These are phyloP conservation scores for Drymodes brunneopygia DNA, from an alignment of 2,113 vertebrate species.

Conservation along the genomic window DNA sequence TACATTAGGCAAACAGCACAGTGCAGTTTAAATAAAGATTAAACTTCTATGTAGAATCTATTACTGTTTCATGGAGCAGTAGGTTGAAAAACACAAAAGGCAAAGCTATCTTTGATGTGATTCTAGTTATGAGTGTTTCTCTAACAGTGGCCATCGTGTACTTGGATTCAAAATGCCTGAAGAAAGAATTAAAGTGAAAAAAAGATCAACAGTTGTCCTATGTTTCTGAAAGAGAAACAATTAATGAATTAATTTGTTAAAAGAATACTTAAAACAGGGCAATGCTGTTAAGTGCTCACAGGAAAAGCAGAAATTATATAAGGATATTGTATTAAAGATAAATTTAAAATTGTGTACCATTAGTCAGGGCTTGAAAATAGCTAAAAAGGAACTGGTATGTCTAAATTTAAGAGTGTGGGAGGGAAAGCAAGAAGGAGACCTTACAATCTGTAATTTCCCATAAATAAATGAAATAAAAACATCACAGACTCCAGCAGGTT, in stretches of 20 bases:
- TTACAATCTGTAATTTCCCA: neutral
- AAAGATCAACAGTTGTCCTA: neutral
- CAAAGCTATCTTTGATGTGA: neutral
- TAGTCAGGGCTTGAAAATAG: neutral
- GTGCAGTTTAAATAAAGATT: neutral
- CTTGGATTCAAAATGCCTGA: neutral
- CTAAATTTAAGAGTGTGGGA: neutral
- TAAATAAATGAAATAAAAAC: neutral
- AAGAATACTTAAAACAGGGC: neutral
- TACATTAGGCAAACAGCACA: neutral
- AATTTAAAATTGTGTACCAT: neutral
- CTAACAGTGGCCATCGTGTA: neutral
- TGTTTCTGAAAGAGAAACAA: neutral
- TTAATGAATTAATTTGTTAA: neutral
- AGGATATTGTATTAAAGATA: neutral
- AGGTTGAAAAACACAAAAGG: neutral
- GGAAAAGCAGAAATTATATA: neutral
- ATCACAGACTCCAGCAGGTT: neutral
- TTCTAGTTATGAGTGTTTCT: neutral
- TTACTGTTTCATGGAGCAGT: neutral
- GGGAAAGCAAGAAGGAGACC: neutral
- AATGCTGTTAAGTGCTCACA: neutral
- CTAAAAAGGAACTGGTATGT: neutral
- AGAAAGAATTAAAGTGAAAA: neutral
- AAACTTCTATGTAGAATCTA: neutral